These are phyloP conservation scores for Caenorhabditis briggsae DNA, from an alignment of 1,140 invertebrate genomes.

Conservation along the genomic window DNA sequence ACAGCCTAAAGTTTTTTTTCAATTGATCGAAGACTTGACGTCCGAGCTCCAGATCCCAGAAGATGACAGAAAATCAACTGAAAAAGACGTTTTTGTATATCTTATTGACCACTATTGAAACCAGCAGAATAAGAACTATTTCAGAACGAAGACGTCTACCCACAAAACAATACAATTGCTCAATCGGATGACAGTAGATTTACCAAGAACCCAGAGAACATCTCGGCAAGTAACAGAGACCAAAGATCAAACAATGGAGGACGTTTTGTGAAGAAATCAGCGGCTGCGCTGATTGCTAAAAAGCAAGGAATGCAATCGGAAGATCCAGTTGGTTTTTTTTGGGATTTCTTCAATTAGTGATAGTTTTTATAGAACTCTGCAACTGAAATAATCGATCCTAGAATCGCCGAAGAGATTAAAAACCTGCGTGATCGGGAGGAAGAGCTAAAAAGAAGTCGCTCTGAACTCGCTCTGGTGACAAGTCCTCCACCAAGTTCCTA, in stretches of 20 bases:
- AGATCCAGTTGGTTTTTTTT: constrained; percentile 38
- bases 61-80: background rate
- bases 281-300: constrained; percentile 65
- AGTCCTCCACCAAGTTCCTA: constrained; percentile 31
- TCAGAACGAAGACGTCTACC: background rate
- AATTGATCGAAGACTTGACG: too few species aligned
- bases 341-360: too few species aligned
- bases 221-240: background rate
- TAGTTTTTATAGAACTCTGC: too few species aligned
- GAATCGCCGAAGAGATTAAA: constrained; percentile 64
- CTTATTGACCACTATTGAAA: too few species aligned
- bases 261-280: constrained; percentile 67
- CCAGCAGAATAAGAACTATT: background rate
- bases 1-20: too few species aligned
- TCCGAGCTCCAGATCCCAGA: background rate
- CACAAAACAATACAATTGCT: background rate
- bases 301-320: constrained; percentile 64
- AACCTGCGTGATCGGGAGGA: constrained; percentile 65
- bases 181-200: background rate
- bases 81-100: background rate
- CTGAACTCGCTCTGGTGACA: constrained; percentile 58
- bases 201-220: background rate
- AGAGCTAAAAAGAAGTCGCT: constrained; percentile 60
- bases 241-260: constrained; percentile 50
- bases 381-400: constrained; percentile 56